Evolutionary conservation across 64 coral and sea anemone species (phyloP).

Genomic region (Stichodactyla mertensii): DNA sequence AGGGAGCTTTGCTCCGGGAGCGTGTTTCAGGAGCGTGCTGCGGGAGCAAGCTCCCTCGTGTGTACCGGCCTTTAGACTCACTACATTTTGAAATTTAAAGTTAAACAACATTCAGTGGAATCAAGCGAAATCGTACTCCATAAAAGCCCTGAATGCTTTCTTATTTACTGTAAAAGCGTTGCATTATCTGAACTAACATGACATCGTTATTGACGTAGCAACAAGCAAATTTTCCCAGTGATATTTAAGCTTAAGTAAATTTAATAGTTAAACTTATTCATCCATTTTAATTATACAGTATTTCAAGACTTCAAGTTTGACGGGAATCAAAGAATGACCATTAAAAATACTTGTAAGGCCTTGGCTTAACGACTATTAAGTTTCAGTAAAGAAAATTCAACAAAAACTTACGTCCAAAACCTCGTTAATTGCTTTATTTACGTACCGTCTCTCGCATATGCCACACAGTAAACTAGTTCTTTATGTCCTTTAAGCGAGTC

Average conservation of each 20-base stretch:
- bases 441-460: conserved; percentile 94
- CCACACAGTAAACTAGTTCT: conserved; percentile 92
- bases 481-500: conserved; percentile 98
- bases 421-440: background rate
- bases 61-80: no score
- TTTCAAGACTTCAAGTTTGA: background rate
- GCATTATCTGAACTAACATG: background rate
- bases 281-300: background rate
- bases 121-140: background rate
- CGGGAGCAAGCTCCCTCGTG: no score
- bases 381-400: background rate
- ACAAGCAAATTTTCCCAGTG: background rate
- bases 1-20: no score
- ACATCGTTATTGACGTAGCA: background rate
- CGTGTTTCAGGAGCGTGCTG: no score
- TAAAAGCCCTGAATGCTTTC: background rate
- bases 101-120: background rate
- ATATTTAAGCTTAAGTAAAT: no score
- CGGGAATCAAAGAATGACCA: background rate
- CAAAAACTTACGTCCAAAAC: background rate
- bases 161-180: background rate
- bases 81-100: background rate
- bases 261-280: background rate
- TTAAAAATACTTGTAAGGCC: background rate
- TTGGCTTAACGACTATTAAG: background rate